Evolutionary conservation across 2,888 invertebrate species (phyloP).

Genomic region (Marasmarcha lunaedactyla): DNA sequence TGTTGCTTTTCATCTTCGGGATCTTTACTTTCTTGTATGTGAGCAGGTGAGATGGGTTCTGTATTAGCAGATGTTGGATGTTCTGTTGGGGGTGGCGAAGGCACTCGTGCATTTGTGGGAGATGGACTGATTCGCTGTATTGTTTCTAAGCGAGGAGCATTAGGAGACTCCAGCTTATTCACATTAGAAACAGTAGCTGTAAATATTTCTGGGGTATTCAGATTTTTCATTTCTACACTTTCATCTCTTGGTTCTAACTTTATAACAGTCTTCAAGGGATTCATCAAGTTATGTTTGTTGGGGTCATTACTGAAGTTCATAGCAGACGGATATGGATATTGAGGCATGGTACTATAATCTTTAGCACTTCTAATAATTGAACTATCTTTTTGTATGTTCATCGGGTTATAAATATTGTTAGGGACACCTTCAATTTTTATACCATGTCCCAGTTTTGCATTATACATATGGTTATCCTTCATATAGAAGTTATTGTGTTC

Average conservation of each 20-base stretch:
- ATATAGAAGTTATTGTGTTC: slow-evolving; percentile 62
- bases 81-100: slow-evolving; percentile 55
- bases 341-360: slow-evolving; percentile 48
- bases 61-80: slow-evolving; percentile 46
- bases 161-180: slow-evolving; percentile 55
- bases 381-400: slow-evolving; percentile 53
- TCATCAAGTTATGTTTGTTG: slow-evolving; percentile 53
- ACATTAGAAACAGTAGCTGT: slow-evolving; percentile 58
- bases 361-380: slow-evolving; percentile 55
- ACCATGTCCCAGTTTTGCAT: slow-evolving; percentile 48
- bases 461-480: slow-evolving; percentile 57
- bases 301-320: slow-evolving; percentile 51
- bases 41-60: slow-evolving; percentile 57
- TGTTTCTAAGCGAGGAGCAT: slow-evolving; percentile 47
- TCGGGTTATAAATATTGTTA: slow-evolving; percentile 52
- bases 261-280: slow-evolving; percentile 62
- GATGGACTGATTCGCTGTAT: slow-evolving; percentile 59
- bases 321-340: slow-evolving; percentile 46
- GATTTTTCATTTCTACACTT: slow-evolving; percentile 50
- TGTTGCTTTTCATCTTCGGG: slow-evolving; percentile 54
- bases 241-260: slow-evolving; percentile 66
- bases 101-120: slow-evolving; percentile 45
- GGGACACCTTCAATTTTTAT: slow-evolving; percentile 59
- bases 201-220: slow-evolving; percentile 60
- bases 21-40: slow-evolving; percentile 56